Base-by-base conservation (phyloP, 2,113 vertebrate species). In the Apaloderma vittatum region DNA sequence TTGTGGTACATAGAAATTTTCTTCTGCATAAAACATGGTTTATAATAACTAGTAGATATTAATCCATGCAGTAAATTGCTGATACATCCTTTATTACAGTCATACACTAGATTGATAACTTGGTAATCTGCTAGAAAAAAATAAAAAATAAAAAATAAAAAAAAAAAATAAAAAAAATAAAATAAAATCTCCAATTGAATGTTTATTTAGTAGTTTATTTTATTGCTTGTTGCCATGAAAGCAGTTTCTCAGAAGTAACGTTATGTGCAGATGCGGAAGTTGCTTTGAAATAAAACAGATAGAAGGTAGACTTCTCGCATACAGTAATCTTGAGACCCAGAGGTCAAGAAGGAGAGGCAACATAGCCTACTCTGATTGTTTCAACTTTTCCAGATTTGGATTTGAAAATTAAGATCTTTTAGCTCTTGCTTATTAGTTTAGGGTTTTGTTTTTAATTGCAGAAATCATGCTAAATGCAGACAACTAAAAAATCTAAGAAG, bases 261-360 rank as follows among this genome's bases (percentile, higher is more conserved):
- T 57, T 16, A 11, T 63, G 12, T 15, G 24, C 43, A 49, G n/a
- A 32, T 26, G 59, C 45, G 26, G 34, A 45, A 67, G 43, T 19
- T 78, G 36, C 20, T 61, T 57, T 79, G 54, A 21, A 52, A 15
- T 29, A 65, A 76, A 76, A 48, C 3, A 20, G 3, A 7, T 57
- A 48, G 48, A 77, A 65, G 1, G 7, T 4, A 24, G 27, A 16
- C 5, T 54, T 68, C 14, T 62, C 2, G 0, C 27, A 19, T n/a
- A 36, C 7, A 68, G 17, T 30, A n/a, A 26, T 84, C 30, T 36
- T 32, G 19, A 80, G 55, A 84, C 15, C 6, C 3, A 24, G 43
- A 81, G 24, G 9, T 62, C 21, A 36, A 32, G 70, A 30, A 80
- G n/a, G 65, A 57, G 7, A 59, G 12, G 10, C 48, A 55, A 9